phyloP scores from a whole-genome alignment of 2,888 invertebrate genomes.

The Meiosimyza platycephala region DNA sequence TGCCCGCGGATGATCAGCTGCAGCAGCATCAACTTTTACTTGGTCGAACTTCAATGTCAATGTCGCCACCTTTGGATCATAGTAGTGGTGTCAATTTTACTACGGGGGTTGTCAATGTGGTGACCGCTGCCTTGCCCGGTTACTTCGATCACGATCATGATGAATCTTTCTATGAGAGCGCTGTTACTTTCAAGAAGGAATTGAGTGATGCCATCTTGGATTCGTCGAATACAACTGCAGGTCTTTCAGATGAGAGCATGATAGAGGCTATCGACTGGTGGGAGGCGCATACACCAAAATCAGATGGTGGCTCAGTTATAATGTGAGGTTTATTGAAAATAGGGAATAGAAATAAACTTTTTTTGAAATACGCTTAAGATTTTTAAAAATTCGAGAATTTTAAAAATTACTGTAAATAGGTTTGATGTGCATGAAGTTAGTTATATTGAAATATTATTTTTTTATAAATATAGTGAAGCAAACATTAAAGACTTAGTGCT shows the following conservation, averaged over 20 bases:
- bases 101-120: conserved; percentile 1
- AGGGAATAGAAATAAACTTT: neutral
- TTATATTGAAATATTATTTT: too few relatives aligned
- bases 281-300: conserved; percentile 67
- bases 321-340: conserved; percentile 11
- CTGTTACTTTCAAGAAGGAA: conserved; percentile 60
- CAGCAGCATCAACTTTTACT: conserved; percentile 49
- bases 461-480: neutral
- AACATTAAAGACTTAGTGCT: neutral
- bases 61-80: conserved; percentile 45
- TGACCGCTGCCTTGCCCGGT: conserved; percentile 46
- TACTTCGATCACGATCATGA: conserved; percentile 56
- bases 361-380: conserved; percentile 31
- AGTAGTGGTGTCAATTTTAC: conserved; percentile 40
- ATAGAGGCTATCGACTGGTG: conserved; percentile 72
- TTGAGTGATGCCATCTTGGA: conserved; percentile 64
- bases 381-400: conserved; percentile 1
- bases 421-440: too few relatives aligned
- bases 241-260: conserved; percentile 68
- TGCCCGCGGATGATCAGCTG: conserved; percentile 40
- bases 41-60: conserved; percentile 38
- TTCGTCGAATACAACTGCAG: conserved; percentile 48
- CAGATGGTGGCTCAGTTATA: conserved; percentile 53
- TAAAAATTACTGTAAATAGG: neutral
- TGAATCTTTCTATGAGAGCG: conserved; percentile 49